Conservation (phyloP, 2,113 vertebrate species). For the Myotis brandtii region DNA sequence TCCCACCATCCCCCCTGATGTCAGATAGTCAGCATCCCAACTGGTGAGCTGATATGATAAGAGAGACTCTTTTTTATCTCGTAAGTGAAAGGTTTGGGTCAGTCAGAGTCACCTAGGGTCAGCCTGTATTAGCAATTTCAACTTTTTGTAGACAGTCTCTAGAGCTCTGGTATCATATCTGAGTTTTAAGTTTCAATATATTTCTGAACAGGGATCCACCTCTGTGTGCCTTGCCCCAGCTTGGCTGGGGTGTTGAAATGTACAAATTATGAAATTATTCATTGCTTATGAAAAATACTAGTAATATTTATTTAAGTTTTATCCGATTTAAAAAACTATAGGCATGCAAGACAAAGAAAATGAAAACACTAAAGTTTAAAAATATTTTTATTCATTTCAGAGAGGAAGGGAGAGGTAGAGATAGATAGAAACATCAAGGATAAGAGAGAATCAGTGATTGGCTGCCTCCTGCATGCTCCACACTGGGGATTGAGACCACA, state of each 20-base stretch:
- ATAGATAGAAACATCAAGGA: too few species aligned
- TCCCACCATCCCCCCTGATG: not conserved
- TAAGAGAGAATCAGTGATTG: too few species aligned
- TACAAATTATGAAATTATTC: not conserved
- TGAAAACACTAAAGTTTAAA: not conserved
- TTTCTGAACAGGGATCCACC: not conserved
- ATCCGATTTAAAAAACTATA: constrained; percentile 39
- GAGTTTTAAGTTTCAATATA: not conserved
- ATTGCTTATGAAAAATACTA: constrained; percentile 44
- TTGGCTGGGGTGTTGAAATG: not conserved
- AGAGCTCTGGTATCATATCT: not conserved
- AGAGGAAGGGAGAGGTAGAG: too few species aligned
- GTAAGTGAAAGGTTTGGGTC: constrained; percentile 42
- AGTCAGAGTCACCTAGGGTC: constrained; percentile 2
- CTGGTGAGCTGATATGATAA: constrained; percentile 38
- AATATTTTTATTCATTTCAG: too few species aligned
- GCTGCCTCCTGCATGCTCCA: too few species aligned
- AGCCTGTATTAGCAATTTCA: constrained; percentile 6
- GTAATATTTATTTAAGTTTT: not conserved
- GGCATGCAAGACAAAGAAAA: not conserved
- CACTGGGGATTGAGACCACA: too few species aligned
- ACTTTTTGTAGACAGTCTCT: constrained; percentile 48
- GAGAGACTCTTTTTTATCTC: constrained; percentile 50
- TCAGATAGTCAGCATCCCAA: not conserved
- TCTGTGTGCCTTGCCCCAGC: not conserved